Conservation (phyloP, 2,888 invertebrate genomes). For the Clitarchus hookeri region DNA sequence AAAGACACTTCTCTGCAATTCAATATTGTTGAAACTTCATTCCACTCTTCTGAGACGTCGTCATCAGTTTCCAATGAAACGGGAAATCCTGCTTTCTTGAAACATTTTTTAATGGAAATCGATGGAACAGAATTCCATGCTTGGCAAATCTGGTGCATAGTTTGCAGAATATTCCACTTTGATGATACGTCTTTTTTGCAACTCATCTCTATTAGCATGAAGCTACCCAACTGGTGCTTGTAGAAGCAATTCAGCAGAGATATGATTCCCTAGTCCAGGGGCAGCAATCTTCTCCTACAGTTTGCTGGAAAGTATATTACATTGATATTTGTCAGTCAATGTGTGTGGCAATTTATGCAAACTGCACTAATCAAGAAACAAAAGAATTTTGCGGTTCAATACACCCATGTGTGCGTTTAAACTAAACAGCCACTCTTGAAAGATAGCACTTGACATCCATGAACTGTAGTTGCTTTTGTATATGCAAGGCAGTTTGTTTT, state of each 20-base stretch:
- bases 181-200: background rate
- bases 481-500: constrained; percentile 2
- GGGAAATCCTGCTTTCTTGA: background rate
- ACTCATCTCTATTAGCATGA: background rate
- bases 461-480: background rate
- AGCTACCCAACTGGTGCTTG: background rate
- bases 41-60: background rate
- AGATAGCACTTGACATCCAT: background rate
- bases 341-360: background rate
- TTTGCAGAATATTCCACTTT: background rate
- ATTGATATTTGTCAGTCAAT: background rate
- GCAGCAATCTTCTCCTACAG: background rate
- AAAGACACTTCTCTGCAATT: too few species aligned
- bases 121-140: background rate
- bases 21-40: background rate
- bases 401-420: background rate
- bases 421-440: background rate
- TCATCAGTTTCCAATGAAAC: background rate
- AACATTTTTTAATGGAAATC: background rate
- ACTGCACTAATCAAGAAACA: background rate
- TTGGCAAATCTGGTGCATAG: background rate
- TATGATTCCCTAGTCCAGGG: background rate
- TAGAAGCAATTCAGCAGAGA: background rate
- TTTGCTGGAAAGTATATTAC: background rate
- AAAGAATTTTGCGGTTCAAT: background rate